Conservation (phyloP, 1,140 invertebrate genomes). For the Colletes gigas region DNA sequence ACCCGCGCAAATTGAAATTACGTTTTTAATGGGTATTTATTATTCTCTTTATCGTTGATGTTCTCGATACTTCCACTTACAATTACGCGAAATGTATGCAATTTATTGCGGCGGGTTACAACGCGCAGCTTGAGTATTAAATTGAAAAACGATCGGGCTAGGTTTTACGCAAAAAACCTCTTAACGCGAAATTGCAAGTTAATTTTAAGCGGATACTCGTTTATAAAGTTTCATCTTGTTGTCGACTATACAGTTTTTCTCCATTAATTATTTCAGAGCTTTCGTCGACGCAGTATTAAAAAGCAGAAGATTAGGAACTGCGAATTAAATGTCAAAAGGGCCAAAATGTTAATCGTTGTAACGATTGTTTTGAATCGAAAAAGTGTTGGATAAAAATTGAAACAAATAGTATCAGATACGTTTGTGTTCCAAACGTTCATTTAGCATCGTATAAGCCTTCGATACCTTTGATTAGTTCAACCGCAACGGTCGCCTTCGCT, state of each 20-base stretch:
- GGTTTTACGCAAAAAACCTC: neutral
- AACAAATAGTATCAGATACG: too few relatives aligned
- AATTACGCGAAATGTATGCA: slow-evolving; percentile 20
- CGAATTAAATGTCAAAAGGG: too few relatives aligned
- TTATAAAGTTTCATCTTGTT: neutral
- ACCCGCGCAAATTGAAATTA: slow-evolving; percentile 34
- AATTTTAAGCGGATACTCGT: neutral
- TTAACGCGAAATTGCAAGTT: neutral
- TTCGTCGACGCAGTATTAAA: neutral
- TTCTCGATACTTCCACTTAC: neutral
- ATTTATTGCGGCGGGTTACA: slow-evolving; percentile 20
- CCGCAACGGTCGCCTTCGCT: neutral
- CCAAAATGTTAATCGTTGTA: too few relatives aligned
- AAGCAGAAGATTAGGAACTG: neutral
- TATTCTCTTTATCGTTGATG: slow-evolving; percentile 26
- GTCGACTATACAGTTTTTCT: neutral
- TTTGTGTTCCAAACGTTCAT: too few relatives aligned
- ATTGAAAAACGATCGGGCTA: neutral
- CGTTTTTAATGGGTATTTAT: slow-evolving; percentile 38
- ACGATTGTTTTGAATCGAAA: too few relatives aligned
- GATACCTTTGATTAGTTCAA: neutral
- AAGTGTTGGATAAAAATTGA: too few relatives aligned
- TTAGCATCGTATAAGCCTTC: too few relatives aligned
- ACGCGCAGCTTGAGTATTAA: neutral
- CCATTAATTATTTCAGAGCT: neutral